phyloP scores from a whole-genome alignment of 37 sponge, comb jelly and placozoan species.

The Halisarca cf. caerulea region DNA sequence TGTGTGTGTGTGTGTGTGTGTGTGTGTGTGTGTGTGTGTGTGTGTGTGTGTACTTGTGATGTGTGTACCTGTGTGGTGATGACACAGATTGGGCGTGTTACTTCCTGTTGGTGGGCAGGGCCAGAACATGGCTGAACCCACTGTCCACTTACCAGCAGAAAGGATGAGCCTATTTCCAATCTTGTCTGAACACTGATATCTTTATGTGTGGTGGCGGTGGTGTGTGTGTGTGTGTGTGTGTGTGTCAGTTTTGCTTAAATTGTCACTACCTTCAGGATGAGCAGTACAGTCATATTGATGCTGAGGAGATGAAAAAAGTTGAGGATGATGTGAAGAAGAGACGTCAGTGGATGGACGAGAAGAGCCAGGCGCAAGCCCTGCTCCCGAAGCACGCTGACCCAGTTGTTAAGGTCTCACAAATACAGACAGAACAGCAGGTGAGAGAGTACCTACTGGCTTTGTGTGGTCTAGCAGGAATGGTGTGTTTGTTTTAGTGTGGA shows the following conservation, averaged over 20 bases:
- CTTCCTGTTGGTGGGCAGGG: constrained; percentile 24
- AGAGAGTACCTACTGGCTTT: no score
- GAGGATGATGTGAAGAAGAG: constrained; percentile 54
- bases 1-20: neutral
- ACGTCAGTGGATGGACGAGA: constrained; percentile 72
- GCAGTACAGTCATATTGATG: constrained; percentile 81
- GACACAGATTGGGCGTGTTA: constrained; percentile 5
- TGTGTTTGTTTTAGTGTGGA: no score
- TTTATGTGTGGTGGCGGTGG: no score
- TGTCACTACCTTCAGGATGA: constrained; percentile 92
- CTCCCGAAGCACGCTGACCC: constrained; percentile 54
- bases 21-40: neutral
- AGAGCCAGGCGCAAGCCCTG: constrained; percentile 47
- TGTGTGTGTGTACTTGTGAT: neutral
- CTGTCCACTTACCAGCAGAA: neutral
- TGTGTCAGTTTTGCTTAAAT: neutral
- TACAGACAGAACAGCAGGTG: constrained; percentile 65
- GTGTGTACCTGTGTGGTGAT: neutral
- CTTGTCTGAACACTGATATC: no score
- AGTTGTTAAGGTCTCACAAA: constrained; percentile 59
- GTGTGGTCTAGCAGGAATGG: no score
- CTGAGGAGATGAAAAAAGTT: constrained; percentile 86
- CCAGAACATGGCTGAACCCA: constrained; percentile 6
- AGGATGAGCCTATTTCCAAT: constrained; percentile 16
- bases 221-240: no score